Evolutionary conservation across 2,888 invertebrate species (phyloP).

Genomic region (Euplagia quadripunctaria): DNA sequence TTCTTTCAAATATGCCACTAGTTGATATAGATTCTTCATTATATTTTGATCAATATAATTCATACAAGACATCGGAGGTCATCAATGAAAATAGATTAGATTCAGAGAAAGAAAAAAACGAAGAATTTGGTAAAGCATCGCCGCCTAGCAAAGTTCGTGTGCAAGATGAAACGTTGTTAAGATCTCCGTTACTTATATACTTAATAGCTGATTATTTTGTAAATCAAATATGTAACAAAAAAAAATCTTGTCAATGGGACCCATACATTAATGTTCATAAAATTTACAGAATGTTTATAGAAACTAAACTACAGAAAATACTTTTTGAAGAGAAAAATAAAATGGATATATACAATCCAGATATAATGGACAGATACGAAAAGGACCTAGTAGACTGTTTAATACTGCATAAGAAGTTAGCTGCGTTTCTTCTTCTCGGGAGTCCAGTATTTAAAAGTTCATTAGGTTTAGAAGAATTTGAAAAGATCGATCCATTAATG

Average conservation of each 20-base stretch:
- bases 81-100: background rate
- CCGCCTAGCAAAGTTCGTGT: background rate
- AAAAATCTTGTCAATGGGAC: conserved; percentile 25
- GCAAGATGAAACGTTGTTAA: conserved; percentile 9
- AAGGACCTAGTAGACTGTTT: conserved; percentile 23
- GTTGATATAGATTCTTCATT: background rate
- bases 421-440: conserved; percentile 27
- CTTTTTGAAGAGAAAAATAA: conserved; percentile 35
- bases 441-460: background rate
- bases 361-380: conserved; percentile 24
- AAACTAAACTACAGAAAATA: conserved; percentile 36
- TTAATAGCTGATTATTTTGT: conserved; percentile 29
- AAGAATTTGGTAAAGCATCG: background rate
- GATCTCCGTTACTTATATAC: conserved; percentile 32
- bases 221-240: conserved; percentile 17
- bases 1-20: background rate
- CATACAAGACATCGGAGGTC: background rate
- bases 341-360: conserved; percentile 29
- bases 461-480: conserved; percentile 5
- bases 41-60: background rate
- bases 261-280: conserved; percentile 15
- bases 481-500: conserved; percentile 9
- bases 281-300: conserved; percentile 31
- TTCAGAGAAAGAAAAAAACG: background rate
- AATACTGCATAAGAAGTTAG: conserved; percentile 31